Evolutionary conservation across 92 coral and sea anemone genomes (phyloP).

Genomic region (Phenganax marumi): DNA sequence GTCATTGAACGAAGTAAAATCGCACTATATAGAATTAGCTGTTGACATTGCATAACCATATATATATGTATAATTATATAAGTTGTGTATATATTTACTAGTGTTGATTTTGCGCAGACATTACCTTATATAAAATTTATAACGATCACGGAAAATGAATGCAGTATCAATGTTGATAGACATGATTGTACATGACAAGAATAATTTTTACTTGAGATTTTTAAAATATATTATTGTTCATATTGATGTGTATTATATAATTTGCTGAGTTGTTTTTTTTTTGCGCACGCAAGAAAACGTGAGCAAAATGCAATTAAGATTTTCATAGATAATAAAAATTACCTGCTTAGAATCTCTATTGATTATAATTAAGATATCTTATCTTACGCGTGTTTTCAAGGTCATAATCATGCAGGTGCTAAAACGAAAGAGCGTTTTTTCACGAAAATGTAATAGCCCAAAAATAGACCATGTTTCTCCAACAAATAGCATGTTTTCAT

Average conservation of each 20-base stretch:
- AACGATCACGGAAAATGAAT: background rate
- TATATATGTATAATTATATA: background rate
- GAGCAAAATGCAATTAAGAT: background rate
- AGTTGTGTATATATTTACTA: slow-evolving; percentile 22
- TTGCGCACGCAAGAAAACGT: background rate
- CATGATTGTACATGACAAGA: slow-evolving; percentile 4
- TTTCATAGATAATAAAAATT: background rate
- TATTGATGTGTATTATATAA: background rate
- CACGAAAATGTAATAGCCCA: too few relatives aligned
- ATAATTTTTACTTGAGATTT: slow-evolving; percentile 16
- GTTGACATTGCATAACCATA: background rate
- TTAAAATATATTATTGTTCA: slow-evolving; percentile 24
- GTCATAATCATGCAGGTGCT: too few relatives aligned
- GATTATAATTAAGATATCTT: too few relatives aligned
- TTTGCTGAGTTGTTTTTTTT: background rate
- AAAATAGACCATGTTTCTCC: too few relatives aligned
- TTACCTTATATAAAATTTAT: background rate
- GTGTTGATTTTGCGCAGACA: background rate
- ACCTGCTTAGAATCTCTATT: too few relatives aligned
- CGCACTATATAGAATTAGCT: background rate
- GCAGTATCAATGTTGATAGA: slow-evolving; percentile 4
- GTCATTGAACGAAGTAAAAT: background rate
- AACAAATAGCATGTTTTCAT: too few relatives aligned
- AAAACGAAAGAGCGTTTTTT: too few relatives aligned
- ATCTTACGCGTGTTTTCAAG: too few relatives aligned